Evolutionary conservation across 2,888 invertebrate genomes (phyloP).

Genomic region (Catocala nupta): DNA sequence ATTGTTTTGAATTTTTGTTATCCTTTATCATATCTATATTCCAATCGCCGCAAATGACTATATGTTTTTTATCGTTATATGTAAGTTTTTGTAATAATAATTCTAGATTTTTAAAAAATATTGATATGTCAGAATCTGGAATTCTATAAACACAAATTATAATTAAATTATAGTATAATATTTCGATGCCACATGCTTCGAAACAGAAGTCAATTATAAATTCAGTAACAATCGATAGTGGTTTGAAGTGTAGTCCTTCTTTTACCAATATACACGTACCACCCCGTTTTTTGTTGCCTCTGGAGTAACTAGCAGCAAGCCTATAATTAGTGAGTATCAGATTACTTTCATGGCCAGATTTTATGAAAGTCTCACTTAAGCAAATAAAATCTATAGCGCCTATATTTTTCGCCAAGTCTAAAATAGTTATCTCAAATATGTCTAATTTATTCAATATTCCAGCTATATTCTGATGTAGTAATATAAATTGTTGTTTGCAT

Average conservation of each 20-base stretch:
- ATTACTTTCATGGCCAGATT: conserved; percentile 8
- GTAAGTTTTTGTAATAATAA: too few relatives aligned
- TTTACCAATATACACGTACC: too few relatives aligned
- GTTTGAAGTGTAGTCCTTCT: too few relatives aligned
- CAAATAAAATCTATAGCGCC: neutral
- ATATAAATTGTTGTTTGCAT: conserved; percentile 1
- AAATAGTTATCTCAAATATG: conserved; percentile 1
- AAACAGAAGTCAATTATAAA: too few relatives aligned
- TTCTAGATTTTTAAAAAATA: too few relatives aligned
- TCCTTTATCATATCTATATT: neutral
- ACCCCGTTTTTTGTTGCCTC: neutral
- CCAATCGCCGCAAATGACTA: neutral
- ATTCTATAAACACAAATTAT: too few relatives aligned
- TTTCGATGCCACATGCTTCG: too few relatives aligned
- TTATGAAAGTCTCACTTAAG: neutral
- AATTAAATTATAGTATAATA: too few relatives aligned
- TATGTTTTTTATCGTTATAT: too few relatives aligned
- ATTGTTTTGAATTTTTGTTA: too few relatives aligned
- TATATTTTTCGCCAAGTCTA: neutral
- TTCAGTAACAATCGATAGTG: too few relatives aligned
- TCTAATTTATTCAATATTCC: conserved; percentile 4
- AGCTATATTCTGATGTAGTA: conserved; percentile 3
- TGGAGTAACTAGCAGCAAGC: conserved; percentile 1
- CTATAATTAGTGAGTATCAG: conserved; percentile 1
- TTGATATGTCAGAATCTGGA: too few relatives aligned